phyloP scores from a whole-genome alignment of 2,888 invertebrate genomes.

The Cephus sareptanus region DNA sequence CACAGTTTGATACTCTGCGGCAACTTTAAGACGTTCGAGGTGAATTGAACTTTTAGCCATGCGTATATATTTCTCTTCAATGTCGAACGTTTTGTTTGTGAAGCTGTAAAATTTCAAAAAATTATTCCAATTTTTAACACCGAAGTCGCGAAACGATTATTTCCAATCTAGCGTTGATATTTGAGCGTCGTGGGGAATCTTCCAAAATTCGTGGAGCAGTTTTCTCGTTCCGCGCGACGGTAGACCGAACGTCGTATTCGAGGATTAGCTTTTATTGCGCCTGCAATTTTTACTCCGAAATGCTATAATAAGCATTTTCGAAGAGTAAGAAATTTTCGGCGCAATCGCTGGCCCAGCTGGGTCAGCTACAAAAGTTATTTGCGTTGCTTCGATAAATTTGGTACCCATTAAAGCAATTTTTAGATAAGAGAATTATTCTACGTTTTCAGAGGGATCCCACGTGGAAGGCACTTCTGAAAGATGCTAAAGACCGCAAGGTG shows the following conservation, averaged over 20 bases:
- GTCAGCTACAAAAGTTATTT: too few species aligned
- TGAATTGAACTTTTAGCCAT: conserved; percentile 49
- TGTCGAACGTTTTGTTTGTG: not conserved
- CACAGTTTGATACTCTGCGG: conserved; percentile 77
- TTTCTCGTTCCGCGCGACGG: too few species aligned
- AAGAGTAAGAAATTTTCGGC: too few species aligned
- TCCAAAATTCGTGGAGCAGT: too few species aligned
- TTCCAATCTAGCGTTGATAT: not conserved
- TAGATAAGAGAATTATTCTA: not conserved
- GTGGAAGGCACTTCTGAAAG: not conserved
- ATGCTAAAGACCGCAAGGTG: not conserved
- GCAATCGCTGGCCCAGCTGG: too few species aligned
- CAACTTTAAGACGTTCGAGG: conserved; percentile 73
- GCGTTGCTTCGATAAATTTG: not conserved
- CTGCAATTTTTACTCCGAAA: too few species aligned
- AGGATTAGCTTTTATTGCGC: too few species aligned
- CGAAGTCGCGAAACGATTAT: not conserved
- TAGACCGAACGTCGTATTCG: too few species aligned
- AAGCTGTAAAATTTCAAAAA: not conserved
- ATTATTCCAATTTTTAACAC: not conserved
- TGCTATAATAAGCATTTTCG: too few species aligned
- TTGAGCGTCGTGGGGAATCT: not conserved
- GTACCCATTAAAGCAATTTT: not conserved
- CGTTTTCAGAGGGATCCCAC: not conserved
- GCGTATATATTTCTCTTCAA: not conserved